A percentile compares a stretch with the other conserved stretches of the same genome.
These are phyloP conservation scores for Branchellion lobata DNA, from an alignment of 2,888 invertebrate genomes.

Conservation along the genomic window DNA sequence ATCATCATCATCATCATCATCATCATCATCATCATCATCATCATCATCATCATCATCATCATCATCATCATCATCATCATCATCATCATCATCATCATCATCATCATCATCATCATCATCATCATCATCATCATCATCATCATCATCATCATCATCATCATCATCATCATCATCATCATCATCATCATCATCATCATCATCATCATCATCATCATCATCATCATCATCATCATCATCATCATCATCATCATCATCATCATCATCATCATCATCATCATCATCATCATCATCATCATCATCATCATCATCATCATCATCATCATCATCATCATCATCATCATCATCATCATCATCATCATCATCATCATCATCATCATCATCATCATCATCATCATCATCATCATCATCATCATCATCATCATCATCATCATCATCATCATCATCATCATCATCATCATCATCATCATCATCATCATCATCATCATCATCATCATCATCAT, in stretches of 20 bases:
- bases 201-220: too few species aligned
- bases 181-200: too few species aligned
- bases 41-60: constrained; percentile 24
- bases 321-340: not conserved
- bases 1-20: constrained; percentile 34
- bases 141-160: too few species aligned
- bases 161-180: too few species aligned
- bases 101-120: too few species aligned
- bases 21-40: constrained; percentile 37
- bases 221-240: not conserved
- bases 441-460: constrained; percentile 32
- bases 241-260: not conserved
- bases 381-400: too few species aligned
- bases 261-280: not conserved
- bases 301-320: not conserved
- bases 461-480: constrained; percentile 40
- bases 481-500: constrained; percentile 38
- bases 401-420: constrained; percentile 26
- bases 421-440: constrained; percentile 32
- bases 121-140: too few species aligned
- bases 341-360: not conserved
- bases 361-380: too few species aligned
- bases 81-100: constrained; percentile 25
- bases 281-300: not conserved
- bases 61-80: constrained; percentile 40